These are phyloP conservation scores for Lamproptera curius DNA, from an alignment of 2,888 invertebrate genomes.

Conservation along the genomic window DNA sequence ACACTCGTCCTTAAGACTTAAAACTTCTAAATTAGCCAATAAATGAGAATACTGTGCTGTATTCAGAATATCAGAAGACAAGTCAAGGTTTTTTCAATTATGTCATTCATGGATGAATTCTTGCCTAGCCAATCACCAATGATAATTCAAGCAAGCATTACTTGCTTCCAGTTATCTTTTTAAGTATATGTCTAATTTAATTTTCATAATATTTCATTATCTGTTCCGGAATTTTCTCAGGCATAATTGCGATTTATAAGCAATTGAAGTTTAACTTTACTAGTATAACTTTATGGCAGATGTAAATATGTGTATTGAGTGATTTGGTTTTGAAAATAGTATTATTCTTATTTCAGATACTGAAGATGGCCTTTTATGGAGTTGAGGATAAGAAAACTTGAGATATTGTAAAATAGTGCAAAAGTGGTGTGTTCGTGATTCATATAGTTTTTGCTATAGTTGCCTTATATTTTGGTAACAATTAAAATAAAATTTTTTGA, in stretches of 20 bases:
- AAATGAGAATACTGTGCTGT: too few relatives aligned
- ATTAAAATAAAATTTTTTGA: background rate
- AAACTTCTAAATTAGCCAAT: too few relatives aligned
- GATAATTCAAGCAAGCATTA: too few relatives aligned
- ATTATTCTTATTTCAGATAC: slow-evolving; percentile 15
- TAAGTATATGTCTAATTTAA: too few relatives aligned
- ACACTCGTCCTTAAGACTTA: too few relatives aligned
- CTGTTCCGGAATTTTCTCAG: background rate
- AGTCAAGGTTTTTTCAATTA: too few relatives aligned
- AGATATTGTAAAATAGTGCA: slow-evolving; percentile 12
- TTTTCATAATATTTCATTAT: too few relatives aligned
- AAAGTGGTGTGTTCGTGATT: slow-evolving; percentile 16
- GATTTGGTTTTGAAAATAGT: background rate
- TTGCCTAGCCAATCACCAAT: too few relatives aligned
- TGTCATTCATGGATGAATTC: too few relatives aligned
- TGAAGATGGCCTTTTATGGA: background rate
- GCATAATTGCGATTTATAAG: background rate
- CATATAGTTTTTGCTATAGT: slow-evolving; percentile 1
- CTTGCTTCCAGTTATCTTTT: too few relatives aligned
- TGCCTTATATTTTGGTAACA: background rate
- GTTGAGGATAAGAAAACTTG: slow-evolving; percentile 6
- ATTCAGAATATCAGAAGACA: too few relatives aligned
- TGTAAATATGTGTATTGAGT: background rate
- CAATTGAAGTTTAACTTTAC: background rate
- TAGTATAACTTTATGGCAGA: slow-evolving; percentile 25